These are phyloP conservation scores for Percopsis omiscomaycus DNA, from an alignment of 2,797 vertebrate genomes.

Conservation along the genomic window DNA sequence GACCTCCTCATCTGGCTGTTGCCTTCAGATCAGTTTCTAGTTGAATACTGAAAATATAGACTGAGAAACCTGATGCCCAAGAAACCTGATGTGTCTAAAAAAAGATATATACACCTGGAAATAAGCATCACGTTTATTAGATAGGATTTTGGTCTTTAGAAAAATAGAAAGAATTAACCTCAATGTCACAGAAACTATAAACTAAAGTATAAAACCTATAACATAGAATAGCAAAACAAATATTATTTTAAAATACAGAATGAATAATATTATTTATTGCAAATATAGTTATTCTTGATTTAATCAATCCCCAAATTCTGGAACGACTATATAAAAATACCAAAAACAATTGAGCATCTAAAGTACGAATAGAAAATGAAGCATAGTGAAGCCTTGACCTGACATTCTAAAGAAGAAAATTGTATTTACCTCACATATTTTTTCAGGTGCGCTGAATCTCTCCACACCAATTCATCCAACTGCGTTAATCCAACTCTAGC, in stretches of 20 bases:
- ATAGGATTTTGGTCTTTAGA: too few species aligned
- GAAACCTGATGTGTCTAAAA: not conserved
- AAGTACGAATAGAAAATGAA: not conserved
- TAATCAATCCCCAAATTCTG: not conserved
- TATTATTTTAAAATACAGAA: too few species aligned
- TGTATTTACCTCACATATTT: slow-evolving; percentile 82
- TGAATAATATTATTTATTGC: too few species aligned
- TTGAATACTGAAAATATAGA: not conserved
- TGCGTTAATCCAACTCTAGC: slow-evolving; percentile 71
- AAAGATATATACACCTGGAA: not conserved
- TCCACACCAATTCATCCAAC: slow-evolving; percentile 41
- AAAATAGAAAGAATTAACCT: too few species aligned
- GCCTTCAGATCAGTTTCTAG: not conserved
- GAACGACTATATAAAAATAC: not conserved
- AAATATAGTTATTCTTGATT: too few species aligned
- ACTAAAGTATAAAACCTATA: too few species aligned
- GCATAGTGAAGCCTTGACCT: not conserved
- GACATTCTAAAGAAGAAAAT: slow-evolving; percentile 12
- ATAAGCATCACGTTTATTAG: not conserved
- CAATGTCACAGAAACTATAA: too few species aligned
- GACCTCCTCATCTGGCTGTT: not conserved
- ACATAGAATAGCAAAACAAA: too few species aligned
- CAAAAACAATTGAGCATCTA: not conserved
- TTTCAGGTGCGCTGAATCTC: slow-evolving; percentile 66
- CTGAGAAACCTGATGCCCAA: not conserved